Evolutionary conservation across 2,888 invertebrate genomes (phyloP).

Genomic region (Morpho helenor): DNA sequence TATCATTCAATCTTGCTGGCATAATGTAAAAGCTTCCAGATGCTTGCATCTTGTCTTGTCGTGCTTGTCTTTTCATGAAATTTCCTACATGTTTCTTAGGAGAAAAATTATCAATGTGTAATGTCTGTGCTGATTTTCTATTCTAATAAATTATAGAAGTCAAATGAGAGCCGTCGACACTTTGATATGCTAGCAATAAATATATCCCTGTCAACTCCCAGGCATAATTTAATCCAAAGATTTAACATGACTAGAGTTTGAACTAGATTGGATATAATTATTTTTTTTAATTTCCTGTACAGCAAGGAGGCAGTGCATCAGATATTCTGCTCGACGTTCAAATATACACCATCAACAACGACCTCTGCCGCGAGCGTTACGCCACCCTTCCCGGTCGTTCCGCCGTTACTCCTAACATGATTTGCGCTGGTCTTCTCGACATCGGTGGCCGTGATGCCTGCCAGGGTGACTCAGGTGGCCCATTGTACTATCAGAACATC

Average conservation of each 20-base stretch:
- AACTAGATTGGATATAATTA: not conserved
- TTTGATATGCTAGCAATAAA: too few species aligned
- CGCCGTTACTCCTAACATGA: slow-evolving; percentile 50
- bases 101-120: too few species aligned
- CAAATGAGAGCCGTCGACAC: too few species aligned
- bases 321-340: slow-evolving; percentile 34
- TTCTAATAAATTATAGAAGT: not conserved
- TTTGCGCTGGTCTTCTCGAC: slow-evolving; percentile 50
- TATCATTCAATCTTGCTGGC: too few species aligned
- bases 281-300: slow-evolving; percentile 10
- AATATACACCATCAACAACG: slow-evolving; percentile 44
- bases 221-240: too few species aligned
- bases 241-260: too few species aligned
- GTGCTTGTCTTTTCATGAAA: too few species aligned
- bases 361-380: slow-evolving; percentile 42
- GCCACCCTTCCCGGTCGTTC: slow-evolving; percentile 5
- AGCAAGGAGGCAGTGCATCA: slow-evolving; percentile 35
- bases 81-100: too few species aligned
- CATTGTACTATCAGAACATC: slow-evolving; percentile 50
- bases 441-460: slow-evolving; percentile 49
- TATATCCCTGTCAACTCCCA: too few species aligned
- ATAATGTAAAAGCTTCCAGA: too few species aligned
- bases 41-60: too few species aligned
- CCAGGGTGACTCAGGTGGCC: slow-evolving; percentile 73
- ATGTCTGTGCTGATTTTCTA: too few species aligned